Percentiles rank a stretch among this genome's conserved stretches.
These are phyloP conservation scores for Ennomos quercinarius DNA, from an alignment of 2,888 invertebrate species.

Conservation along the genomic window DNA sequence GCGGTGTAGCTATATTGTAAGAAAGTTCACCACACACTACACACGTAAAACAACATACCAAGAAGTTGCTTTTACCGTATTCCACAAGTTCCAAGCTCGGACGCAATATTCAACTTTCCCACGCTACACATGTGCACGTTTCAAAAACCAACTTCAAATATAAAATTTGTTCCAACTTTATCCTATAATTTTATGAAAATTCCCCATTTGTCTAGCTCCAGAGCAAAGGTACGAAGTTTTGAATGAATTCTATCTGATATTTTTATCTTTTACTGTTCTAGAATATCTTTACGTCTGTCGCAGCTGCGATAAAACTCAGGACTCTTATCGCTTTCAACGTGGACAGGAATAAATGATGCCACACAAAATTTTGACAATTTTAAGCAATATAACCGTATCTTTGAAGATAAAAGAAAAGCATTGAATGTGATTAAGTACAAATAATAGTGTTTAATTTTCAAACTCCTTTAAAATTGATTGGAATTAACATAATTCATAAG, in stretches of 20 bases:
- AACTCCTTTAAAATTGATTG: too few species aligned
- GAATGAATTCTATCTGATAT: slow-evolving; percentile 29
- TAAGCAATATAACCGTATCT: slow-evolving; percentile 33
- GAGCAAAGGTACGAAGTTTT: slow-evolving; percentile 21
- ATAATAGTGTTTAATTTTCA: too few species aligned
- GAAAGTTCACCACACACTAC: too few species aligned
- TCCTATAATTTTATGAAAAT: slow-evolving; percentile 27
- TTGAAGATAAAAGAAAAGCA: slow-evolving; percentile 19
- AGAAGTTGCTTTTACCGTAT: too few species aligned
- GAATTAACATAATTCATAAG: too few species aligned
- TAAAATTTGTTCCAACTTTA: slow-evolving; percentile 27
- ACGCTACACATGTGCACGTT: slow-evolving; percentile 12
- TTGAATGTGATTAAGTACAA: slow-evolving; percentile 6
- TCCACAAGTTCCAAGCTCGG: neutral
- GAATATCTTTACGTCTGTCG: slow-evolving; percentile 31
- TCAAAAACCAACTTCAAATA: slow-evolving; percentile 12
- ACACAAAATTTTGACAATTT: slow-evolving; percentile 37
- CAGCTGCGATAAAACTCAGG: slow-evolving; percentile 37
- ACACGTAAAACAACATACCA: too few species aligned
- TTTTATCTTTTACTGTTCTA: slow-evolving; percentile 29
- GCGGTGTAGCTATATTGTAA: too few species aligned
- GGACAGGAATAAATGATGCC: slow-evolving; percentile 40
- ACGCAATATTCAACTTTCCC: slow-evolving; percentile 20
- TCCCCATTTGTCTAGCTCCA: slow-evolving; percentile 33
- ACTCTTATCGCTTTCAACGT: slow-evolving; percentile 32